phyloP scores from a whole-genome alignment of 2,888 invertebrate genomes.

The Pyralis farinalis region DNA sequence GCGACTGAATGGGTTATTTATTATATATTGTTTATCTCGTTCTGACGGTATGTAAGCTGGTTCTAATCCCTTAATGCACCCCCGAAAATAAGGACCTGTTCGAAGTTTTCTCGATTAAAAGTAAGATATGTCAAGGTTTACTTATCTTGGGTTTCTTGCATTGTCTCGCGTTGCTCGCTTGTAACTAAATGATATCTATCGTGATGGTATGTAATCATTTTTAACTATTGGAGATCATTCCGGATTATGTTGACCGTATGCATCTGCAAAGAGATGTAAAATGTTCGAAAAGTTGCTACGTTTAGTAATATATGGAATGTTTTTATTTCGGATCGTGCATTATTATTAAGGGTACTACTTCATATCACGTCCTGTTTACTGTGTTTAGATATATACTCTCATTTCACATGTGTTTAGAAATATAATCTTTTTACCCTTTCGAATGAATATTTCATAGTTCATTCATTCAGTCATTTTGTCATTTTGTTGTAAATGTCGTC shows the following conservation, averaged over 20 bases:
- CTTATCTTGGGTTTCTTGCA: conserved; percentile 1
- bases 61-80: conserved; percentile 23
- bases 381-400: too few relatives aligned
- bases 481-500: too few relatives aligned
- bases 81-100: conserved; percentile 26
- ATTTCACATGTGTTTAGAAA: too few relatives aligned
- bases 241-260: conserved; percentile 10
- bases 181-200: conserved; percentile 3
- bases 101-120: conserved; percentile 15
- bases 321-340: conserved; percentile 8
- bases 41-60: conserved; percentile 29
- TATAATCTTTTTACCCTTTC: too few relatives aligned
- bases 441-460: too few relatives aligned
- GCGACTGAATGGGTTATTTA: conserved; percentile 29
- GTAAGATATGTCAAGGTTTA: conserved; percentile 2
- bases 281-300: not conserved
- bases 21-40: conserved; percentile 35
- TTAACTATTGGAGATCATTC: conserved; percentile 15
- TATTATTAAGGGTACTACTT: too few relatives aligned
- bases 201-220: conserved; percentile 3
- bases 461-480: too few relatives aligned
- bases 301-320: conserved; percentile 1
- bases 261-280: too few relatives aligned
- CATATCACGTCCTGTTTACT: conserved; percentile 3
- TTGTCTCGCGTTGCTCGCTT: conserved; percentile 10